These are phyloP conservation scores for Spilogale gracilis DNA, from an alignment of 2,113 vertebrate species.

Conservation along the genomic window DNA sequence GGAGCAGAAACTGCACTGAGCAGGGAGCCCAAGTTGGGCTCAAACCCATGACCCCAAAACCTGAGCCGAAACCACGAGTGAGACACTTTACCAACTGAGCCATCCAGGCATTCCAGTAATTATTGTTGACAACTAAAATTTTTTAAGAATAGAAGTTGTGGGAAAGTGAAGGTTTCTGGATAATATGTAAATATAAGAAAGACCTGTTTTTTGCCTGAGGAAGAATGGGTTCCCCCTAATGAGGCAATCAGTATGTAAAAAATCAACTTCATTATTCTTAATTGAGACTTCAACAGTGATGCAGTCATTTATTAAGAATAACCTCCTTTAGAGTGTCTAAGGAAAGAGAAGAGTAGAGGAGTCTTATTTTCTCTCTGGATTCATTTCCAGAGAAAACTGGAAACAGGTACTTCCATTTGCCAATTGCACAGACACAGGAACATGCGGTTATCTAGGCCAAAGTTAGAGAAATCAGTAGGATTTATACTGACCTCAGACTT, in stretches of 20 bases:
- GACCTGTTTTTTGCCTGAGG: background rate
- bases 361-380: background rate
- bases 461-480: background rate
- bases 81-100: background rate
- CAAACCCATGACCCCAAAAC: too few relatives aligned
- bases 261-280: background rate
- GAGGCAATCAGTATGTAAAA: background rate
- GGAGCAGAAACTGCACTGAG: too few relatives aligned
- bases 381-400: conserved; percentile 17
- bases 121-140: background rate
- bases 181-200: background rate
- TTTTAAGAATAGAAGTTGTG: background rate
- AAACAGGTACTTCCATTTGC: background rate
- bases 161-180: background rate
- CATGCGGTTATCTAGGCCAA: background rate
- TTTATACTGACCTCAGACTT: conserved; percentile 1
- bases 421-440: background rate
- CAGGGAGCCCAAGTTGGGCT: background rate
- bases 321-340: background rate
- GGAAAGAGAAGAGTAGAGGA: background rate
- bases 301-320: background rate
- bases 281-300: background rate
- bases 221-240: background rate
- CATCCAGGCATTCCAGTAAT: background rate
- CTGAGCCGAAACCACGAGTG: background rate